These are phyloP conservation scores for Sparus aurata DNA, from an alignment of 2,797 vertebrate species.

Conservation along the genomic window DNA sequence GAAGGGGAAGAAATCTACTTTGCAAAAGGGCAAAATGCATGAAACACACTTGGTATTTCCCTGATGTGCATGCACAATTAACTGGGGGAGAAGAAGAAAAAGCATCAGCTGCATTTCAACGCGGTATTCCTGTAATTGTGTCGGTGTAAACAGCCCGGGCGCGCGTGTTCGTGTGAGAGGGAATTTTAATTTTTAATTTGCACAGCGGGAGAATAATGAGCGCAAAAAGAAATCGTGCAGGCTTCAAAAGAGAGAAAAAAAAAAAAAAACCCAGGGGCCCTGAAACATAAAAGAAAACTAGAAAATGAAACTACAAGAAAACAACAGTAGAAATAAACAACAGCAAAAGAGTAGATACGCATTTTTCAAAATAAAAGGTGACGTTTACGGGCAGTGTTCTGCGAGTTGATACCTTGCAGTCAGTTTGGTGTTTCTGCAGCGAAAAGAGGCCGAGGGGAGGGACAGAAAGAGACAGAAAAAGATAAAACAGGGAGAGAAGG, in stretches of 20 bases:
- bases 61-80: background rate
- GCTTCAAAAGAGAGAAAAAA: constrained; percentile 44
- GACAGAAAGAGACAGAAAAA: background rate
- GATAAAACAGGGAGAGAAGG: background rate
- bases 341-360: background rate
- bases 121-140: constrained; percentile 20
- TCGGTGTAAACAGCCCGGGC: constrained; percentile 37
- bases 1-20: background rate
- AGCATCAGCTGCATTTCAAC: constrained; percentile 32
- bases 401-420: background rate
- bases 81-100: constrained; percentile 16
- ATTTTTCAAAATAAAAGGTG: background rate
- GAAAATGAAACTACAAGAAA: constrained; percentile 18
- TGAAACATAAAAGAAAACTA: constrained; percentile 12
- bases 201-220: constrained; percentile 58
- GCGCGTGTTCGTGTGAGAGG: constrained; percentile 2
- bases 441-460: background rate
- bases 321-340: constrained; percentile 17
- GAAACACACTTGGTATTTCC: background rate
- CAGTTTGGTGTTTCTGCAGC: background rate
- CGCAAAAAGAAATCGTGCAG: constrained; percentile 34
- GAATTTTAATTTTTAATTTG: constrained; percentile 60
- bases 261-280: background rate
- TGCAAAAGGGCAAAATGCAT: background rate
- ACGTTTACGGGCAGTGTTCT: background rate